phyloP scores from a whole-genome alignment of 2,888 invertebrate species.

The Hypercompe scribonia region DNA sequence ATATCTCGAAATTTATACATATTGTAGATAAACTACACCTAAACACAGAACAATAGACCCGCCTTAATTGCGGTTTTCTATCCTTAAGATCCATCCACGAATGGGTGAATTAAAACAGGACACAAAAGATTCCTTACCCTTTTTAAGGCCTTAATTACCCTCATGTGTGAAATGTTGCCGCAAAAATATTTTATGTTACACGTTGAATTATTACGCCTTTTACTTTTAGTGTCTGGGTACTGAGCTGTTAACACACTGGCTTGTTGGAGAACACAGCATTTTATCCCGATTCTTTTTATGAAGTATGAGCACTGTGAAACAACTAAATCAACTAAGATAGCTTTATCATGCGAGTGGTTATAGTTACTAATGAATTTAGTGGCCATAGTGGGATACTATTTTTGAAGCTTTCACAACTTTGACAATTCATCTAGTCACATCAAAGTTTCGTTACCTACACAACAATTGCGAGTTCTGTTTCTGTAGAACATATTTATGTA shows the following conservation, averaged over 20 bases:
- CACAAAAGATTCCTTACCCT: slow-evolving; percentile 30
- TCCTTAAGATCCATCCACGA: slow-evolving; percentile 34
- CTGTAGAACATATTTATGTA: too few species aligned
- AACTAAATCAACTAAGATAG: too few species aligned
- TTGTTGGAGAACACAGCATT: not conserved
- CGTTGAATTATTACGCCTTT: slow-evolving; percentile 28
- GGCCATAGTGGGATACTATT: too few species aligned
- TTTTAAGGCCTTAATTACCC: slow-evolving; percentile 38
- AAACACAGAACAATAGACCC: not conserved
- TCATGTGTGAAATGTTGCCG: slow-evolving; percentile 20
- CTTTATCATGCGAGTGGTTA: too few species aligned
- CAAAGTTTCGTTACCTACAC: too few species aligned
- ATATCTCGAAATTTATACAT: too few species aligned
- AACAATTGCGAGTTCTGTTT: too few species aligned
- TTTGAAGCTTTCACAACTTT: too few species aligned
- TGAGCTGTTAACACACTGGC: not conserved
- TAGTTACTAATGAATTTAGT: too few species aligned
- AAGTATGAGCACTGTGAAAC: not conserved
- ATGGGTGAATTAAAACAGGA: slow-evolving; percentile 45
- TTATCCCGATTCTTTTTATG: not conserved
- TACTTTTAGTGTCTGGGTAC: slow-evolving; percentile 15
- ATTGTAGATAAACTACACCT: too few species aligned
- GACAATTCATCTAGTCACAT: too few species aligned
- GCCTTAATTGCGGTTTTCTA: slow-evolving; percentile 34
- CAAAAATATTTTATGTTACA: slow-evolving; percentile 24